Evolutionary conservation across 2,113 vertebrate genomes (phyloP).

Genomic region (Indicator maculatus): DNA sequence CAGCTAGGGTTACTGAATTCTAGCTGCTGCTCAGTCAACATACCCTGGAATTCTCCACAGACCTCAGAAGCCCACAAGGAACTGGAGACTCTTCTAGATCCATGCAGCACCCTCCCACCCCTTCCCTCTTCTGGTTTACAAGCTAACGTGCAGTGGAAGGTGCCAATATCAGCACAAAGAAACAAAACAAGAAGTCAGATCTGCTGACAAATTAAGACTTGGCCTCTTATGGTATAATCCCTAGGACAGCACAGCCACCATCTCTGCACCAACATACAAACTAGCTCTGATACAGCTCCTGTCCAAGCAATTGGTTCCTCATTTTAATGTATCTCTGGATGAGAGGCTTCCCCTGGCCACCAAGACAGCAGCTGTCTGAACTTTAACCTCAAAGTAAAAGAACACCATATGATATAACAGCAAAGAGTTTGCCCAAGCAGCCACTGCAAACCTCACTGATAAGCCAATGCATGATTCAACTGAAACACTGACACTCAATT

Average conservation of each 20-base stretch:
- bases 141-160: background rate
- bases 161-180: background rate
- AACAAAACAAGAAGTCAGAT: background rate
- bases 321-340: background rate
- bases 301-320: background rate
- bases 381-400: background rate
- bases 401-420: background rate
- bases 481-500: background rate
- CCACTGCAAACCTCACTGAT: background rate
- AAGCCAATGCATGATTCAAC: background rate
- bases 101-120: background rate
- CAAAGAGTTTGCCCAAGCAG: background rate
- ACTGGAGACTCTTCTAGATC: background rate
- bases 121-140: background rate
- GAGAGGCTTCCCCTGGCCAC: background rate
- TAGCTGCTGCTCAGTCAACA: background rate
- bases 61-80: background rate
- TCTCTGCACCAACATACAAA: background rate
- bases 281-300: background rate
- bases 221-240: background rate
- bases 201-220: background rate
- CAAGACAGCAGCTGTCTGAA: background rate
- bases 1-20: background rate
- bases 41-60: background rate
- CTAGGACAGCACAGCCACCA: background rate